These are phyloP conservation scores for Triplophysa yarkandensis DNA, from an alignment of 2,797 vertebrate genomes.

Conservation along the genomic window DNA sequence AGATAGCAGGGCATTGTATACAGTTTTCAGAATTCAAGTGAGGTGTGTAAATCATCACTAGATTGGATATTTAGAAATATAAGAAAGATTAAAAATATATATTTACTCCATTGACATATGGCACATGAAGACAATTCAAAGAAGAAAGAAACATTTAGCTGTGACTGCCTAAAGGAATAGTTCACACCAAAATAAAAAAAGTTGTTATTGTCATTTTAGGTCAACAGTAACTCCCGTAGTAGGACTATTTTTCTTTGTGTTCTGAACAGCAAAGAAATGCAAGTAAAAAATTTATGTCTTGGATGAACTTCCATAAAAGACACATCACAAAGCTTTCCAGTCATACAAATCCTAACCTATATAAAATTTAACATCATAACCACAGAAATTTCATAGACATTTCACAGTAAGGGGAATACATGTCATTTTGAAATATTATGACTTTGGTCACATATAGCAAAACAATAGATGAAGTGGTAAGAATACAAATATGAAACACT, in stretches of 20 bases:
- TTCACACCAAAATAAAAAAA: too few relatives aligned
- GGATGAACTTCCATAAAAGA: too few relatives aligned
- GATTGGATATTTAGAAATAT: constrained; percentile 8
- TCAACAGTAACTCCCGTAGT: too few relatives aligned
- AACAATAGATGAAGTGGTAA: constrained; percentile 2
- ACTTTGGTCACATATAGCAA: constrained; percentile 14
- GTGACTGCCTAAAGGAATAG: too few relatives aligned
- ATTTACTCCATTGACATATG: constrained; percentile 6
- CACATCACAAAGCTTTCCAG: neutral
- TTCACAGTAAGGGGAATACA: constrained; percentile 13
- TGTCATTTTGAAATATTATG: constrained; percentile 3
- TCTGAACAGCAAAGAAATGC: too few relatives aligned
- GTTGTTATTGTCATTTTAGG: too few relatives aligned
- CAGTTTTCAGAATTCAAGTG: constrained; percentile 18
- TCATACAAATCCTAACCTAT: neutral
- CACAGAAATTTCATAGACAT: neutral
- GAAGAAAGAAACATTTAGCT: neutral
- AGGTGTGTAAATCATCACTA: constrained; percentile 11
- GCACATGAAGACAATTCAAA: constrained; percentile 6
- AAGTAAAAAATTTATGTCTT: too few relatives aligned
- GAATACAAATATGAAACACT: constrained; percentile 7
- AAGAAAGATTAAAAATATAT: constrained; percentile 30
- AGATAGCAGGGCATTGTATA: neutral
- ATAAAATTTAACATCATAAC: neutral
- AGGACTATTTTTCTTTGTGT: too few relatives aligned